Conservation (phyloP, 2,113 vertebrate species). For the Trichechus manatus region DNA sequence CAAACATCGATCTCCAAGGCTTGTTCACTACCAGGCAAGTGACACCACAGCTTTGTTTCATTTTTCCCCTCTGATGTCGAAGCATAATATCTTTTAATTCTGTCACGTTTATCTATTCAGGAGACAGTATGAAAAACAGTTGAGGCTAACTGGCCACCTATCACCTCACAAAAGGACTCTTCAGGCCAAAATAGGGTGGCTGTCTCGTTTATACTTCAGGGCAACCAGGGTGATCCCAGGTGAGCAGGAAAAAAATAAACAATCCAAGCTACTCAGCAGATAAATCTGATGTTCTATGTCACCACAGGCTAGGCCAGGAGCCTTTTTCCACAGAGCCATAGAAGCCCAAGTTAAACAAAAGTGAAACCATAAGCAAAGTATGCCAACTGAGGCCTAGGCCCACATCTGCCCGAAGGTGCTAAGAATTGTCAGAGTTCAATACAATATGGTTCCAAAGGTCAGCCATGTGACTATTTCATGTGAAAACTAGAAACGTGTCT, state of each 20-base stretch:
- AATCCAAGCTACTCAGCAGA: not conserved
- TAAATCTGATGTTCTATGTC: not conserved
- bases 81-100: slow-evolving; percentile 77
- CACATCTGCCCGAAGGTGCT: not conserved
- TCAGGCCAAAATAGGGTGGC: slow-evolving; percentile 8
- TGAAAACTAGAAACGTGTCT: not conserved
- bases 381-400: not conserved
- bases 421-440: not conserved
- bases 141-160: slow-evolving; percentile 50
- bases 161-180: slow-evolving; percentile 35
- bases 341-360: not conserved
- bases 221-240: not conserved
- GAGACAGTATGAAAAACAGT: slow-evolving; percentile 71
- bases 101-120: slow-evolving; percentile 77
- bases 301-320: not conserved
- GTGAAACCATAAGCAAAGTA: not conserved
- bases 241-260: slow-evolving; percentile 38
- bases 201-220: slow-evolving; percentile 59
- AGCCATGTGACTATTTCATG: not conserved
- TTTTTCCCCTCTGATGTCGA: slow-evolving; percentile 60
- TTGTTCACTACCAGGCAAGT: slow-evolving; percentile 49
- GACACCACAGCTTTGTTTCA: slow-evolving; percentile 68
- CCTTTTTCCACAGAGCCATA: not conserved
- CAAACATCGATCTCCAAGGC: slow-evolving; percentile 35
- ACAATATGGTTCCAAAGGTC: not conserved